Conservation (phyloP, 1,140 invertebrate genomes). For the Calephelis nemesis region DNA sequence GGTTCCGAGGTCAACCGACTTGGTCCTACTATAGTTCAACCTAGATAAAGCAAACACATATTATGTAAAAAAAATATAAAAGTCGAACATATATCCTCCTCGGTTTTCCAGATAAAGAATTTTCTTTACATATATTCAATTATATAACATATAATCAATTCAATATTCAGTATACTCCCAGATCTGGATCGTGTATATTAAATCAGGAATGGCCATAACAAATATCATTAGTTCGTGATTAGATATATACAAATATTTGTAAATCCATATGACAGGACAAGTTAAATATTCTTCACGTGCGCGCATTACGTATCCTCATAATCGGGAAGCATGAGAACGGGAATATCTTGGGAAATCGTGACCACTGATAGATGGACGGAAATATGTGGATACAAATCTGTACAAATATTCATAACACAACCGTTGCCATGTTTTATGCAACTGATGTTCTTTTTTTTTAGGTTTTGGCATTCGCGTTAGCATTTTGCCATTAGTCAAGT, state of each 20-base stretch:
- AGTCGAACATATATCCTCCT: no score
- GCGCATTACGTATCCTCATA: slow-evolving; percentile 43
- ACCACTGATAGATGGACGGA: slow-evolving; percentile 20
- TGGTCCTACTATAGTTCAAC: no score
- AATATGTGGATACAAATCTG: slow-evolving; percentile 17
- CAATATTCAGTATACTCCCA: background rate
- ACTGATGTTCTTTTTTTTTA: background rate
- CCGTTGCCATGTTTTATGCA: slow-evolving; percentile 21
- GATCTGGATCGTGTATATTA: background rate
- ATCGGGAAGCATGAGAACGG: slow-evolving; percentile 28
- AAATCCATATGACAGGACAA: slow-evolving; percentile 39
- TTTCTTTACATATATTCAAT: no score
- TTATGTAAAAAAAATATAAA: no score
- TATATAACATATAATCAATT: no score
- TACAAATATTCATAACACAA: slow-evolving; percentile 22
- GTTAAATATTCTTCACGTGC: slow-evolving; percentile 50
- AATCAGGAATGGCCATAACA: slow-evolving; percentile 2
- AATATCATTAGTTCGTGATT: slow-evolving; percentile 25
- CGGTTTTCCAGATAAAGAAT: no score
- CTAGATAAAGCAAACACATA: no score
- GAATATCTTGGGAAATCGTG: slow-evolving; percentile 35
- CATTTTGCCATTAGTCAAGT: no score
- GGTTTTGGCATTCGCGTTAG: no score
- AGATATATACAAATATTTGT: slow-evolving; percentile 31
- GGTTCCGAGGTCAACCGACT: no score